Base-by-base conservation (phyloP, 2,113 vertebrate species). In the Limnothrissa miodon region DNA sequence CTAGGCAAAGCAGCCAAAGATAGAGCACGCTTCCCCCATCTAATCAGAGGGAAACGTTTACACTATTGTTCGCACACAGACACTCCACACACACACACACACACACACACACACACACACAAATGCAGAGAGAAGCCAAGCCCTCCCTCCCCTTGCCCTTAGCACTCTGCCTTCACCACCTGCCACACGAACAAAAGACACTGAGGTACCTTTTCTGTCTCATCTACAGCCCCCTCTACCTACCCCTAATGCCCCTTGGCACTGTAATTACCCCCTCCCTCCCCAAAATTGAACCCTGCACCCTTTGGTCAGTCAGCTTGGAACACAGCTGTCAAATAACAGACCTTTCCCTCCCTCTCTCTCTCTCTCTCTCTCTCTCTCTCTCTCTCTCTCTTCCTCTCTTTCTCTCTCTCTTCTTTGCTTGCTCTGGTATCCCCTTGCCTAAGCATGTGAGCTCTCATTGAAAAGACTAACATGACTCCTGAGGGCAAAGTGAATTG, bases 11-110 rank as follows among this genome's bases (percentile, higher is more conserved):
- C 84, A 82, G 86, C 10, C 53, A 82, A 70, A 88, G 85, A 84
- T 87, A 87, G 79, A 87, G 86, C 85, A 86, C 74, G 87, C 79
- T 46, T 80, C 70, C 80, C 78, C 85, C 66, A 36, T 83, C 86
- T 85, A 87, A 89, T 88, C 87, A 87, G 86, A 87, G 83, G 84
- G 56, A 48, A 89, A 89, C 82, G 86, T 90, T 86, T 83, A 80
- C 70, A 45, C 82, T 85, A 84, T 88, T 90, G 86, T 90, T 83
- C 81, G 80, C 29, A 44, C 83, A 78, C 82, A 81, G 62, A 59
- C 79, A 70, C 42, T 80, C 45, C 45, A 80, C 78, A 83, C 46
- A 81, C 44, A 80, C 83, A 78, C 53, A 78, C 29, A 66, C 23
- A 25, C 66, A 33, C 66, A 56, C 59, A 39, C 5, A 36, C 36